A percentile compares a stretch with the other conserved stretches of the same genome.
These are phyloP conservation scores for Drosophila tripunctata DNA, from an alignment of 2,888 invertebrate genomes.

Conservation along the genomic window DNA sequence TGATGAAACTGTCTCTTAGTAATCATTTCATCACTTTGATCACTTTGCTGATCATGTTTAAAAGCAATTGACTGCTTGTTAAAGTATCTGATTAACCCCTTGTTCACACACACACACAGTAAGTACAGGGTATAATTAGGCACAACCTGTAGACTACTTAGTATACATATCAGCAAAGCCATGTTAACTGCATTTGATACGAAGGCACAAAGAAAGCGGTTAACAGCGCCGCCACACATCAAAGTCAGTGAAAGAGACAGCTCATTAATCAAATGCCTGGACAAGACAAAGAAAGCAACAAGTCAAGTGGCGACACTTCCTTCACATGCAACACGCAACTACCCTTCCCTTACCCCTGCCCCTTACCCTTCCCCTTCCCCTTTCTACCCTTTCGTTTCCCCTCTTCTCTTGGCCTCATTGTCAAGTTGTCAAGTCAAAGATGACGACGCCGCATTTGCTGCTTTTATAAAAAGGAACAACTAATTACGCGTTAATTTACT, in stretches of 20 bases:
- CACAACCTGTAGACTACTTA: conserved; percentile 39
- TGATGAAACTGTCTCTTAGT: too few species aligned
- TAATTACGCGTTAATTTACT: conserved; percentile 79
- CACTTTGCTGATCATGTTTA: too few species aligned
- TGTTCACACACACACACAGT: background rate
- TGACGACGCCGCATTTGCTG: conserved; percentile 66
- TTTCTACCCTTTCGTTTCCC: background rate
- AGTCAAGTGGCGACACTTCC: conserved; percentile 72
- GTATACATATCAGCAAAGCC: conserved; percentile 5
- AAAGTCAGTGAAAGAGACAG: conserved; percentile 62
- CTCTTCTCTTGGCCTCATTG: background rate
- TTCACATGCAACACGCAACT: conserved; percentile 20
- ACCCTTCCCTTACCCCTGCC: background rate
- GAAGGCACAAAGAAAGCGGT: conserved; percentile 3
- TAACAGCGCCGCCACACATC: conserved; percentile 49
- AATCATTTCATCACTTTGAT: too few species aligned
- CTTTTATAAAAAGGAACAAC: conserved; percentile 69
- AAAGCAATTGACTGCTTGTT: too few species aligned
- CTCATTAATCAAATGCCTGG: conserved; percentile 69
- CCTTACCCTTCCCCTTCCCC: too few species aligned
- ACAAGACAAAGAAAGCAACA: conserved; percentile 65
- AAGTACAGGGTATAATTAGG: background rate
- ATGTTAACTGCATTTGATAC: conserved; percentile 41
- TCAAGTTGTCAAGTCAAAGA: conserved; percentile 16
- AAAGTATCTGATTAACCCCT: background rate